phyloP scores from a whole-genome alignment of 2,888 invertebrate species.

The Camponotus fellah region DNA sequence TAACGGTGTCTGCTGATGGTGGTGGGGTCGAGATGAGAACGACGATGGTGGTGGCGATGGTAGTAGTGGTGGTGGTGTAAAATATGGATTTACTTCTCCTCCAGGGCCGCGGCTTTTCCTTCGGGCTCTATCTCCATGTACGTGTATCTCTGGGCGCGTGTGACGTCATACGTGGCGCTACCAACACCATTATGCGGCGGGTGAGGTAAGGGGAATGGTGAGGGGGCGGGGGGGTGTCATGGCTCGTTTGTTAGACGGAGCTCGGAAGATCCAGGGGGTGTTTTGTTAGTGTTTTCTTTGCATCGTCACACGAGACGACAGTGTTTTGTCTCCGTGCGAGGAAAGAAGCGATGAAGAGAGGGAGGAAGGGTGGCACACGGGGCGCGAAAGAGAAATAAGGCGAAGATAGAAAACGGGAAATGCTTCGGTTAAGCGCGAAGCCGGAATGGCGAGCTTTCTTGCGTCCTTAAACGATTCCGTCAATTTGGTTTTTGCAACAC shows the following conservation, averaged over 20 bases:
- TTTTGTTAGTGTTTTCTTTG: conserved; percentile 83
- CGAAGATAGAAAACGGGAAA: conserved; percentile 63
- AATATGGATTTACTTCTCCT: conserved; percentile 86
- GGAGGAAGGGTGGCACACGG: conserved; percentile 41
- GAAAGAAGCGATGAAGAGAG: conserved; percentile 56
- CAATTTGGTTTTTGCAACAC: conserved; percentile 66
- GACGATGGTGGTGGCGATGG: conserved; percentile 47
- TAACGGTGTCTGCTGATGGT: conserved; percentile 62
- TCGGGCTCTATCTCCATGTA: conserved; percentile 76
- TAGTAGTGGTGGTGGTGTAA: conserved; percentile 80
- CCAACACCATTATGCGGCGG: conserved; percentile 79
- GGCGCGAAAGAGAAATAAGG: conserved; percentile 54
- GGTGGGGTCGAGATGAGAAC: conserved; percentile 71
- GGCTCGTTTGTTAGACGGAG: conserved; percentile 83
- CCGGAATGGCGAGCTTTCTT: conserved; percentile 61
- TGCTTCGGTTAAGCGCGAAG: conserved; percentile 67
- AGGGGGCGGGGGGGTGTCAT: conserved; percentile 73
- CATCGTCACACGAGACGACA: conserved; percentile 73
- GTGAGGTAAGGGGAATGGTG: conserved; percentile 38
- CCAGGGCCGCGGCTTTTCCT: conserved; percentile 81
- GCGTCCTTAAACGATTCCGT: conserved; percentile 64
- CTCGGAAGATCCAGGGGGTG: conserved; percentile 74
- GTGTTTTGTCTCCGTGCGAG: conserved; percentile 76
- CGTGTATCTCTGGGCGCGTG: conserved; percentile 71
- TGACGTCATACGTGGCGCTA: conserved; percentile 81